Conservation (phyloP, 2,888 invertebrate species). For the Gonocerus acuteangulatus region DNA sequence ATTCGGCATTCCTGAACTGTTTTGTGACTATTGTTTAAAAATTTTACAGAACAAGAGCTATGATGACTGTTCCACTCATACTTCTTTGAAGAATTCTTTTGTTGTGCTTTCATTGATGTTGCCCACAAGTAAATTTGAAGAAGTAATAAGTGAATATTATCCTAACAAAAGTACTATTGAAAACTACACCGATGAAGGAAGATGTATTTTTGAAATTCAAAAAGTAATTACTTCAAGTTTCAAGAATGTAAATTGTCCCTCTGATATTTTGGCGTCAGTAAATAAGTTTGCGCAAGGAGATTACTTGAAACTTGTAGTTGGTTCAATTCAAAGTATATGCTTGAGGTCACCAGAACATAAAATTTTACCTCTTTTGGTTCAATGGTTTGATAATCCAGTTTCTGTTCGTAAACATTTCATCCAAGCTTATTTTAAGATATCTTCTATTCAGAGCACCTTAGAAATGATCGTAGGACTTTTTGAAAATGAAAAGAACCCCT, state of each 20-base stretch:
- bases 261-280: conserved; percentile 16
- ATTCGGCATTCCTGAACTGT: conserved; percentile 2
- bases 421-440: conserved; percentile 17
- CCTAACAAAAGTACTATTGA: conserved; percentile 20
- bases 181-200: conserved; percentile 21
- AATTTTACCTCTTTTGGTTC: conserved; percentile 20
- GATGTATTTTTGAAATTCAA: conserved; percentile 24
- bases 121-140: conserved; percentile 11
- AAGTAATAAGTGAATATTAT: neutral
- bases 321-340: conserved; percentile 22
- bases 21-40: conserved; percentile 3
- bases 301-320: conserved; percentile 31
- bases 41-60: neutral
- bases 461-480: conserved; percentile 18
- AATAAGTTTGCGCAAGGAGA: conserved; percentile 30
- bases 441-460: conserved; percentile 11
- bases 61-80: neutral
- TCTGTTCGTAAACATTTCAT: conserved; percentile 32
- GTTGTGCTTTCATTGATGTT: conserved; percentile 21
- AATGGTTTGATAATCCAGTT: conserved; percentile 30
- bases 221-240: conserved; percentile 12
- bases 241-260: conserved; percentile 22
- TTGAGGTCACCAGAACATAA: conserved; percentile 25
- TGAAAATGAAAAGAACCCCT: conserved; percentile 30
- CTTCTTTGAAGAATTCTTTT: conserved; percentile 13